Conservation (phyloP, 1,140 invertebrate species). For the Drosophila littoralis region DNA sequence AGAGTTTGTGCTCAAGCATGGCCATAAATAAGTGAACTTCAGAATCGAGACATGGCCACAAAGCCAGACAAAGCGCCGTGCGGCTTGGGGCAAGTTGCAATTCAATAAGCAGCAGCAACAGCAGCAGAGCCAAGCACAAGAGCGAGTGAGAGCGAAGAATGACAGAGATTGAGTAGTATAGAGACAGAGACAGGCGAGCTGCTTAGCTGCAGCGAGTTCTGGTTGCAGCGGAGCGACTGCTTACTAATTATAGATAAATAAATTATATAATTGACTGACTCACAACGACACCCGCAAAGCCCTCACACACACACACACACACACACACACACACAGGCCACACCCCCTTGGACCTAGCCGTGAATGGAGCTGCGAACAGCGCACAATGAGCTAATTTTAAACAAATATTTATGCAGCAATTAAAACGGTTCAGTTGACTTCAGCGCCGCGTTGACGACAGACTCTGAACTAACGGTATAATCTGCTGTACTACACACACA, state of each 20-base stretch:
- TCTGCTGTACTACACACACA: slow-evolving; percentile 17
- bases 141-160: neutral
- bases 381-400: slow-evolving; percentile 78
- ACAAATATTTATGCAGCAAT: slow-evolving; percentile 82
- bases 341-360: slow-evolving; percentile 5
- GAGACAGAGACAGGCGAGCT: slow-evolving; percentile 1
- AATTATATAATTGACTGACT: slow-evolving; percentile 73
- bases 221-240: slow-evolving; percentile 11
- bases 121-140: neutral
- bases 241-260: slow-evolving; percentile 78
- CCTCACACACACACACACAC: slow-evolving; percentile 9
- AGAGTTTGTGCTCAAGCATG: slow-evolving; percentile 42
- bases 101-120: slow-evolving; percentile 18
- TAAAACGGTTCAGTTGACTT: slow-evolving; percentile 75
- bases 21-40: slow-evolving; percentile 66
- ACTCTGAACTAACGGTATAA: slow-evolving; percentile 38
- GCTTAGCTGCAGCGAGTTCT: slow-evolving; percentile 41
- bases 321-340: slow-evolving; percentile 3
- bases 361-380: slow-evolving; percentile 26
- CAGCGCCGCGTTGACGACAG: slow-evolving; percentile 29
- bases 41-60: slow-evolving; percentile 3
- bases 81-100: slow-evolving; percentile 8
- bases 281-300: slow-evolving; percentile 10
- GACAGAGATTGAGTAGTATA: neutral
- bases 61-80: slow-evolving; percentile 7